Base-by-base conservation (phyloP, 2,888 invertebrate genomes). In the Vandiemenella viatica region DNA sequence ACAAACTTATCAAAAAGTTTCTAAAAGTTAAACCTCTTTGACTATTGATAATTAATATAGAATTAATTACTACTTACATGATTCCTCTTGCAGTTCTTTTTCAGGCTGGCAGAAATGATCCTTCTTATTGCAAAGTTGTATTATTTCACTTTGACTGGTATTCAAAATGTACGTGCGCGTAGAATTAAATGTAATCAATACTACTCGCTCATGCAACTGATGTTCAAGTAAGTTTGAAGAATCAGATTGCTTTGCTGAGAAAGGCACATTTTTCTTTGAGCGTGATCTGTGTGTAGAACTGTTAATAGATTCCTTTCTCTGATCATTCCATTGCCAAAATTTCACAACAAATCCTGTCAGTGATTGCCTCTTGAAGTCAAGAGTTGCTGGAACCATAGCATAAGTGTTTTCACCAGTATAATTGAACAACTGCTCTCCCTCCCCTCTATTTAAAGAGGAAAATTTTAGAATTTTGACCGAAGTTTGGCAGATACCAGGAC, bases 271-370 rank as follows among this genome's bases (percentile, higher is more conserved):
- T 19, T 20, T 42, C 13, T 16, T 22, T 4, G 20, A 18, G 10
- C 52, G 22, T 13, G 6, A 21, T 19, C 19, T 42, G 15, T 20
- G 21, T n/a, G n/a, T 13, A 32, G 32, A 10, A 4, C n/a, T 32
- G n/a, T n/a, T 32, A 13, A n/a, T 13, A 13, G 32, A 32, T 2
- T 13, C n/a, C 13, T 3, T n/a, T n/a, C 42, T 21, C 19, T 26
- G 22, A 13, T 21, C 41, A 47, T 44, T 51, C 83, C 83, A 87
- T 60, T 83, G 80, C 86, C 87, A 87, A 65, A 85, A 80, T 69
- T 87, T 87, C 57, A 87, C 67, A 16, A 83, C 80, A 65, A 85
- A 87, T 0, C 87, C 86, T 45, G 77, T 72, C 53, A 82, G 74
- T 49, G 60, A 59, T 47, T 20, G 62, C 53, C 72, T 68, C 55